Percentiles rank a stretch among this genome's conserved stretches.
phyloP scores from a whole-genome alignment of 1,140 invertebrate genomes.

The Drosophila nigromelanica region DNA sequence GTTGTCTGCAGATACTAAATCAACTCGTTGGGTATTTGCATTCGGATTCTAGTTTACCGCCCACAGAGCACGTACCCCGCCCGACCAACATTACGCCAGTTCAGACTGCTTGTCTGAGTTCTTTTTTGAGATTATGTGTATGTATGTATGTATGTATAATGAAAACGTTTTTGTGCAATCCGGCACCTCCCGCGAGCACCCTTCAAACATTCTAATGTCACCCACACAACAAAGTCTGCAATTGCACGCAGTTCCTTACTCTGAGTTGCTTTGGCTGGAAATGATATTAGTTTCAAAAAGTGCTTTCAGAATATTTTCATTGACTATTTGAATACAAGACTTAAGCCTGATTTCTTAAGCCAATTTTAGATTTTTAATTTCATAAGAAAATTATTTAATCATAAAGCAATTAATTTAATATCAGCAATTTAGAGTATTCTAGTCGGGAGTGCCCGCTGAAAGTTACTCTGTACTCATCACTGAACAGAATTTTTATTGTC shows the following conservation, averaged over 20 bases:
- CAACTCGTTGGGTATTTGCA: constrained; percentile 54
- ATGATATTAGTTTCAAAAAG: not conserved
- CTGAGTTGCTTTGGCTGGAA: not conserved
- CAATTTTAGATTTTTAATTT: not conserved
- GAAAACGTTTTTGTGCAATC: constrained; percentile 42
- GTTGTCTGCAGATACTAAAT: constrained; percentile 81
- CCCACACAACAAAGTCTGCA: constrained; percentile 3
- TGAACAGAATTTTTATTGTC: too few relatives aligned
- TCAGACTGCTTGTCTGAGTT: constrained; percentile 21
- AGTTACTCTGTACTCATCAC: too few relatives aligned
- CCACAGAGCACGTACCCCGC: constrained; percentile 46
- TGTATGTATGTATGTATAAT: constrained; percentile 36
- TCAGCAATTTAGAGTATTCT: too few relatives aligned
- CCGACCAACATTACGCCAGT: constrained; percentile 13
- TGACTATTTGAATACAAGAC: not conserved
- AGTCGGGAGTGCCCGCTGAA: too few relatives aligned
- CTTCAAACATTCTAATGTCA: constrained; percentile 10
- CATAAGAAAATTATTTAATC: not conserved
- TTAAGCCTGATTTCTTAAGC: not conserved
- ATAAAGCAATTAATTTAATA: too few relatives aligned
- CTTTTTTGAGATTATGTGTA: constrained; percentile 21
- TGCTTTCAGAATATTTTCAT: not conserved
- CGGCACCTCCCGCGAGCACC: not conserved
- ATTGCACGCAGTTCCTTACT: not conserved
- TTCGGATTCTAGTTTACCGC: constrained; percentile 24